These are phyloP conservation scores for Laspeyria flexula DNA, from an alignment of 2,888 invertebrate species.

Conservation along the genomic window DNA sequence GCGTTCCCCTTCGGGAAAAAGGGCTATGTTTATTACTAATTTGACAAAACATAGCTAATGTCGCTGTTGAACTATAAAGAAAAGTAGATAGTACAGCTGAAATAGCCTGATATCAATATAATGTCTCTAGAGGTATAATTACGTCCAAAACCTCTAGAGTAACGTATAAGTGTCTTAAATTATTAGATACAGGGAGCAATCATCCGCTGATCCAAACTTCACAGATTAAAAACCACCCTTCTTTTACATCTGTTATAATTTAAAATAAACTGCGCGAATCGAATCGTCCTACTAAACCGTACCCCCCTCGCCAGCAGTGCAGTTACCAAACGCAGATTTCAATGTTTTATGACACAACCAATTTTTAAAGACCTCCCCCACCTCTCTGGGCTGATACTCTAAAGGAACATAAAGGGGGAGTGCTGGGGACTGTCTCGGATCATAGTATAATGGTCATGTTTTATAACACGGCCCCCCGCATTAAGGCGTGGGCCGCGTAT, in stretches of 20 bases:
- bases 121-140: no score
- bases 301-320: slow-evolving; percentile 42
- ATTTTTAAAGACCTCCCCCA: slow-evolving; percentile 49
- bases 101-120: no score
- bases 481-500: slow-evolving; percentile 78
- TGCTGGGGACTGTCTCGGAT: slow-evolving; percentile 62
- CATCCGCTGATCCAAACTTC: slow-evolving; percentile 43
- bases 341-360: slow-evolving; percentile 68
- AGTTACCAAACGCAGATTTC: slow-evolving; percentile 70
- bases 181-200: slow-evolving; percentile 32
- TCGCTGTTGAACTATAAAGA: no score
- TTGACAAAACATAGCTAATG: no score
- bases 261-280: slow-evolving; percentile 82
- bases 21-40: no score
- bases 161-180: slow-evolving; percentile 6
- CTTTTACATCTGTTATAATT: slow-evolving; percentile 69
- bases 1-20: no score
- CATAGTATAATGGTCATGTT: slow-evolving; percentile 74
- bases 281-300: slow-evolving; percentile 70
- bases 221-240: slow-evolving; percentile 67
- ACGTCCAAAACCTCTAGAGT: no score
- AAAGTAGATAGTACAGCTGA: no score
- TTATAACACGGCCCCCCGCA: slow-evolving; percentile 73
- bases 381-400: slow-evolving; percentile 47
- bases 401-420: slow-evolving; percentile 47